phyloP scores from a whole-genome alignment of 2,888 invertebrate species.

The Xylophagus ater region DNA sequence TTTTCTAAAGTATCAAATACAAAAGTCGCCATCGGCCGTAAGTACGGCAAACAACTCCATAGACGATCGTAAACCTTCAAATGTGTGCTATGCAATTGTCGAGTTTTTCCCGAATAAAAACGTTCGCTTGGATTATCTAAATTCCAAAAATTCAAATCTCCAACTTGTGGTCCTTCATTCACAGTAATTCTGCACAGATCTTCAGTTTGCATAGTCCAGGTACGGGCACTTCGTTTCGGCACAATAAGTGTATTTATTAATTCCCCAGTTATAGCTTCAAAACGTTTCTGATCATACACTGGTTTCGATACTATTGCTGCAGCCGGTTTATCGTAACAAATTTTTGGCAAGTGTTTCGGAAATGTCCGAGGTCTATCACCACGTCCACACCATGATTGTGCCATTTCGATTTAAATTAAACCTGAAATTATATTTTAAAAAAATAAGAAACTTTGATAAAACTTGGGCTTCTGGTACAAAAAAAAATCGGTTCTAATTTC shows the following conservation, averaged over 20 bases:
- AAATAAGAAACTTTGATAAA: background rate
- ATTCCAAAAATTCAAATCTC: conserved; percentile 42
- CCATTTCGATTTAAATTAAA: conserved; percentile 10
- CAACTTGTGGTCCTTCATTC: conserved; percentile 40
- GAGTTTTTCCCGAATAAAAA: conserved; percentile 42
- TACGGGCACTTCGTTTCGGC: conserved; percentile 35
- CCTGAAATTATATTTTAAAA: background rate
- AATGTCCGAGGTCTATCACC: conserved; percentile 28
- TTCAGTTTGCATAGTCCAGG: conserved; percentile 37
- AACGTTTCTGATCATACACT: conserved; percentile 33
- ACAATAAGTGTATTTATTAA: conserved; percentile 29
- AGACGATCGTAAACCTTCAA: conserved; percentile 40
- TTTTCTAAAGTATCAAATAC: conserved; percentile 38
- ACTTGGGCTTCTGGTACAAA: background rate
- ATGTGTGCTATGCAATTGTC: conserved; percentile 40
- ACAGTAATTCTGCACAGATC: conserved; percentile 40
- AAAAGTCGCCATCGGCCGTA: conserved; percentile 41
- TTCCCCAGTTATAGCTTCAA: conserved; percentile 29
- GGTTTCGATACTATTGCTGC: conserved; percentile 28
- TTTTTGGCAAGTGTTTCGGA: conserved; percentile 26
- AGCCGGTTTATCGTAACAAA: conserved; percentile 36
- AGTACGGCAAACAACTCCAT: conserved; percentile 41
- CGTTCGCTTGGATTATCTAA: conserved; percentile 37
- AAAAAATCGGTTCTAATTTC: too few species aligned
- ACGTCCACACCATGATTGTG: conserved; percentile 31